A percentile compares a stretch with the other conserved stretches of the same genome.
Conservation (phyloP, 1,140 invertebrate genomes). For the Cyclargus thomasi region DNA sequence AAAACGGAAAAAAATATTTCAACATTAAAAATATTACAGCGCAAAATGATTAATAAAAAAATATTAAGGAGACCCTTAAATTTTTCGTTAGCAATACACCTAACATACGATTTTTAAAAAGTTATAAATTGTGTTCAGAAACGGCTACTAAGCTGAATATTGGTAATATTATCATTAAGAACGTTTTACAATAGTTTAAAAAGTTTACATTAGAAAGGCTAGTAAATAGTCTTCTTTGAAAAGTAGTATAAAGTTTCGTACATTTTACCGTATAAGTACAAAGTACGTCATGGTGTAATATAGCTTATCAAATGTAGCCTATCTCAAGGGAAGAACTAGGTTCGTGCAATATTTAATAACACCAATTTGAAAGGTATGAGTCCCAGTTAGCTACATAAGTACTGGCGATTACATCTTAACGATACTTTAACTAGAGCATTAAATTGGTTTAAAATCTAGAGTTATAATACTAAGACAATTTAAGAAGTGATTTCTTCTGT, state of each 20-base stretch:
- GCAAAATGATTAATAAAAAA: too few species aligned
- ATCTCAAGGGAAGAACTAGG: background rate
- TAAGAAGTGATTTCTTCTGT: background rate
- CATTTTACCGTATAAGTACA: background rate
- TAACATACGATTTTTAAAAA: too few species aligned
- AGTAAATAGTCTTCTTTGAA: background rate
- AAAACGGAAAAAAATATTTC: too few species aligned
- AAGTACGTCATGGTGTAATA: background rate
- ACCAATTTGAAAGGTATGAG: constrained; percentile 1
- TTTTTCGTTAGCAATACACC: too few species aligned
- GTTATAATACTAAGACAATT: background rate
- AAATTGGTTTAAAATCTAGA: background rate
- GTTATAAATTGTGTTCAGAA: too few species aligned
- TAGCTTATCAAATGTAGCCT: background rate
- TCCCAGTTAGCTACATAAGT: constrained; percentile 1
- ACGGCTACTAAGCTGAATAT: too few species aligned
- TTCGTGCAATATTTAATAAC: background rate
- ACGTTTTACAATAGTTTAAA: background rate
- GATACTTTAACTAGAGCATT: background rate
- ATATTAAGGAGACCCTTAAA: too few species aligned
- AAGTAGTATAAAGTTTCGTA: background rate
- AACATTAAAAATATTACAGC: too few species aligned
- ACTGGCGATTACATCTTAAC: background rate
- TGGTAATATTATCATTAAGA: background rate
- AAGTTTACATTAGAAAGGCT: background rate